Conservation (phyloP, 2,113 vertebrate species). For the Cricetomys ansorgei region DNA sequence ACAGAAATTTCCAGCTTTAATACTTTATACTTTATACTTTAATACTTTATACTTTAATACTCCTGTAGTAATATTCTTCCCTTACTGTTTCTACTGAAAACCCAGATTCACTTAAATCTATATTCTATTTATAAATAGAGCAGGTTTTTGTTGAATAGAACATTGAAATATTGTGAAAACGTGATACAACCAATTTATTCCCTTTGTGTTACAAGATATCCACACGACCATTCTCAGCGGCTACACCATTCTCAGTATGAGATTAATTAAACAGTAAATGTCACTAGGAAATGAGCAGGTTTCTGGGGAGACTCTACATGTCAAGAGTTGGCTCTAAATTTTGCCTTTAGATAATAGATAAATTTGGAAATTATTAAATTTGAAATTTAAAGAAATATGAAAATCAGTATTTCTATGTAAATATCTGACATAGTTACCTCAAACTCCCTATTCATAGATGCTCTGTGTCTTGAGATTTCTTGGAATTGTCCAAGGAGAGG, state of each 20-base stretch:
- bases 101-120: background rate
- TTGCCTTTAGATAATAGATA: too few species aligned
- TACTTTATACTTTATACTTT: too few species aligned
- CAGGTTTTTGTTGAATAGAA: background rate
- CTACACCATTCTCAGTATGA: background rate
- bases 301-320: too few species aligned
- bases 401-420: background rate
- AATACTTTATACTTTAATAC: too few species aligned
- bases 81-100: background rate
- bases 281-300: background rate
- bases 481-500: background rate
- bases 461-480: background rate
- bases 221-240: background rate
- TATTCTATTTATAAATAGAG: background rate
- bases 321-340: background rate
- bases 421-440: background rate
- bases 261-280: background rate
- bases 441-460: background rate
- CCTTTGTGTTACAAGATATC: background rate
- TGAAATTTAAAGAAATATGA: background rate
- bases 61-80: background rate
- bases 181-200: too few species aligned
- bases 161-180: background rate
- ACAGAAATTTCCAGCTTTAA: background rate
- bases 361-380: too few species aligned